Conservation (phyloP, 2,797 vertebrate species). For the Dromococcyx pavoninus region DNA sequence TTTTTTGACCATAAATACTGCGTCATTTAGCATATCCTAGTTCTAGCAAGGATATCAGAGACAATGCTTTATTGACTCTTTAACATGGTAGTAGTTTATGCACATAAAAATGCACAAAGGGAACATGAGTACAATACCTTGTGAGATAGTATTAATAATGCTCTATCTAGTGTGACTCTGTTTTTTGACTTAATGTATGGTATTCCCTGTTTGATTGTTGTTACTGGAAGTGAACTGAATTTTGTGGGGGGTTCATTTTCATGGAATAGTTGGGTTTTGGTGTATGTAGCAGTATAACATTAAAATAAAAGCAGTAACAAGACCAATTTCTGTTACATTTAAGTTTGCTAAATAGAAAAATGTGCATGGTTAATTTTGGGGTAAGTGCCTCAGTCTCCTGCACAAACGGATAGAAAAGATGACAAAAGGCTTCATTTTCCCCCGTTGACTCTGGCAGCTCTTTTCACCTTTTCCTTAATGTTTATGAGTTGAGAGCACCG, state of each 20-base stretch:
- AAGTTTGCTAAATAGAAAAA: background rate
- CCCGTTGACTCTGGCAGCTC: background rate
- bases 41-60: background rate
- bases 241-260: background rate
- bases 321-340: background rate
- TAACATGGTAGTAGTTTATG: background rate
- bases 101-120: background rate
- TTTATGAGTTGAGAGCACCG: background rate
- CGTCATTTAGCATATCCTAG: background rate
- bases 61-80: background rate
- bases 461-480: background rate
- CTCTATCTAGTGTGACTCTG: background rate
- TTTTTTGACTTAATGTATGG: background rate
- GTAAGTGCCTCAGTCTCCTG: background rate
- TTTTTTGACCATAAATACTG: background rate
- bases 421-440: background rate
- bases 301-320: background rate
- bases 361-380: background rate
- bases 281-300: background rate
- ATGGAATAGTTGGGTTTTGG: background rate
- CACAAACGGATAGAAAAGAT: background rate
- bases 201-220: background rate
- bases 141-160: background rate
- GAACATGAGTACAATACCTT: background rate
- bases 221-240: background rate